Conservation (phyloP, 2,888 invertebrate genomes). For the Byasa hedistus region DNA sequence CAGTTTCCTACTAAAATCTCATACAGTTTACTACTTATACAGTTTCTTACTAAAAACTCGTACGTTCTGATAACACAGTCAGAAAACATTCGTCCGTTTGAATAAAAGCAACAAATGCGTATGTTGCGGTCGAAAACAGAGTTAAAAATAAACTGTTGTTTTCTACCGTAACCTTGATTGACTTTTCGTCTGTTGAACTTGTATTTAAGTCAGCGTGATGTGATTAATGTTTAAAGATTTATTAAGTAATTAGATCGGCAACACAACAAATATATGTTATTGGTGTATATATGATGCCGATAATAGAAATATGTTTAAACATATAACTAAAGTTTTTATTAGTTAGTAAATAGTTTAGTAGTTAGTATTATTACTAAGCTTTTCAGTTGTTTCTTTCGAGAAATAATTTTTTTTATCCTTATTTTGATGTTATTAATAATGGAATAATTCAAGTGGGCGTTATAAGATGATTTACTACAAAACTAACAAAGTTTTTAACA, state of each 20-base stretch:
- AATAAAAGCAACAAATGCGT: not conserved
- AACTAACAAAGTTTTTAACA: no score
- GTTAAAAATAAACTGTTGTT: constrained; percentile 18
- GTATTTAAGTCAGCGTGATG: constrained; percentile 20
- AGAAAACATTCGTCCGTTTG: not conserved
- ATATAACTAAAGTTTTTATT: no score
- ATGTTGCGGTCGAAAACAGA: constrained; percentile 4
- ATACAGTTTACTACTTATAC: no score
- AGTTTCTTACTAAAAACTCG: no score
- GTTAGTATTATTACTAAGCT: no score
- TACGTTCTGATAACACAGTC: not conserved
- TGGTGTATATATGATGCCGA: not conserved
- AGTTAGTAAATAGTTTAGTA: no score
- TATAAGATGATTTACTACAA: no score
- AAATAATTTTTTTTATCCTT: not conserved
- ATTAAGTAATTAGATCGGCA: not conserved
- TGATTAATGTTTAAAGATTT: not conserved
- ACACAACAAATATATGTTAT: no score
- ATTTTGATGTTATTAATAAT: not conserved
- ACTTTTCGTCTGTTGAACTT: constrained; percentile 37
- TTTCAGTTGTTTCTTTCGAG: not conserved
- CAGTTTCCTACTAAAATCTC: no score
- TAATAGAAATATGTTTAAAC: not conserved
- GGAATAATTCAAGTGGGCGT: no score
- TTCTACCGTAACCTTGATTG: constrained; percentile 21